These are phyloP conservation scores for Eucera pruinosa DNA, from an alignment of 2,888 invertebrate genomes.

Conservation along the genomic window DNA sequence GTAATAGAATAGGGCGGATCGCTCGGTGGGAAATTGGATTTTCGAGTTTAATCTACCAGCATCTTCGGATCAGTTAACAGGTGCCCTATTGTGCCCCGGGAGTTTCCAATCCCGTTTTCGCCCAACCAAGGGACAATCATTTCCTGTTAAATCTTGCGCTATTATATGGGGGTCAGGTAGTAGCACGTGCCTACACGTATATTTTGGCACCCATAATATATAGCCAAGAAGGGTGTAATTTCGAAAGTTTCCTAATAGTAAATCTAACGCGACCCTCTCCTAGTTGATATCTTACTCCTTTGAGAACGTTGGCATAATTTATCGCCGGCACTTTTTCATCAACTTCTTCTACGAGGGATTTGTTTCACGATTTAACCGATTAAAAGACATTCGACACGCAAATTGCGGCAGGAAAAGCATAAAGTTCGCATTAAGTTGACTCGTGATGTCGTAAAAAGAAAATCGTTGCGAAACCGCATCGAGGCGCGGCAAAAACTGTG, in stretches of 20 bases:
- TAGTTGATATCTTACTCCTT: not conserved
- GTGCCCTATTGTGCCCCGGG: slow-evolving; percentile 48
- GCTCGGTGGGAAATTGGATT: slow-evolving; percentile 41
- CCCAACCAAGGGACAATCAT: slow-evolving; percentile 15
- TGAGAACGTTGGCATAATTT: not conserved
- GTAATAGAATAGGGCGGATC: slow-evolving; percentile 31
- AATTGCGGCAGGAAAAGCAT: not conserved
- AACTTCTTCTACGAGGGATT: too few relatives aligned
- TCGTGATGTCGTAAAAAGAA: not conserved
- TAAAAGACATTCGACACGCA: not conserved
- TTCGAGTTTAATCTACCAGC: slow-evolving; percentile 41
- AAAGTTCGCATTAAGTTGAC: slow-evolving; percentile 4
- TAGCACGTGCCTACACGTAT: slow-evolving; percentile 47
- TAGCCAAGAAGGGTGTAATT: slow-evolving; percentile 29
- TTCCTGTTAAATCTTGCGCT: slow-evolving; percentile 3
- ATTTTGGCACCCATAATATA: not conserved
- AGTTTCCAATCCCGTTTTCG: slow-evolving; percentile 23
- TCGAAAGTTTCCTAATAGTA: not conserved
- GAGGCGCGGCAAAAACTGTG: slow-evolving; percentile 15
- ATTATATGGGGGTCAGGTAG: slow-evolving; percentile 41
- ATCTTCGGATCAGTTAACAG: slow-evolving; percentile 56
- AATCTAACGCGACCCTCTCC: not conserved
- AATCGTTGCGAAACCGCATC: not conserved
- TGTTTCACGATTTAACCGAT: slow-evolving; percentile 14
- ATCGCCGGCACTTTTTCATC: too few relatives aligned